Evolutionary conservation across 2,888 invertebrate species (phyloP), one percentile per base, ranked within the genome.

Genomic region (Empis stercorea): DNA sequence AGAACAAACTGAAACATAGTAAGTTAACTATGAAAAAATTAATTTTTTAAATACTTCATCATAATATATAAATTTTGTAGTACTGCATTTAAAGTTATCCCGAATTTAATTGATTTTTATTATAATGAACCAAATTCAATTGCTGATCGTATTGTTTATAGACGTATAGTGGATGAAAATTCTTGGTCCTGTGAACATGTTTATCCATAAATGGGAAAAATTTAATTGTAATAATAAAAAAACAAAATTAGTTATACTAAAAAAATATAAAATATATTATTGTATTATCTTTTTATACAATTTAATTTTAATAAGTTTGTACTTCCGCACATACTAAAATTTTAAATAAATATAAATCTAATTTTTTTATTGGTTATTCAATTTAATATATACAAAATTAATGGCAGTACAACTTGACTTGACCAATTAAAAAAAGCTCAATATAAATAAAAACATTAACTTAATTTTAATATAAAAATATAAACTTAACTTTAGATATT

Each of bases 91-190:
- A 60, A 61, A 46, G 57, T 68, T n/a, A 41, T 57, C 11, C 57
- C 67, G 2, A 54, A 57, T 30, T 51, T 55, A 15, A 63, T 65
- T 58, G 68, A 66, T 39, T 66, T 66, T 45, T 60, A 65, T n/a
- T 63, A 61, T 36, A 54, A 58, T 4, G 56, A 57, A 30, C 10
- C 41, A 2, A 51, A 53, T 10, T 49, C 56, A 44, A 61, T 66
- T 15, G 64, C 62, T n/a, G 68, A 66, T 54, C 59, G 67, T 14
- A 49, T 68, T 10, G 59, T 64, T 41, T 66, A 65, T 48, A 58
- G 59, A 4, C 52, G 45, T 48, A 32, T 47, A 36, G 40, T 41
- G 7, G 37, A 47, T 11, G 27, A 44, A 40, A 53, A 52, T 1
- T 13, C 51, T 34, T 66, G 68, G 68, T 40, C 51, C 4, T 43